Evolutionary conservation across 2,888 invertebrate species (phyloP).

Genomic region (Protophormia terraenovae): DNA sequence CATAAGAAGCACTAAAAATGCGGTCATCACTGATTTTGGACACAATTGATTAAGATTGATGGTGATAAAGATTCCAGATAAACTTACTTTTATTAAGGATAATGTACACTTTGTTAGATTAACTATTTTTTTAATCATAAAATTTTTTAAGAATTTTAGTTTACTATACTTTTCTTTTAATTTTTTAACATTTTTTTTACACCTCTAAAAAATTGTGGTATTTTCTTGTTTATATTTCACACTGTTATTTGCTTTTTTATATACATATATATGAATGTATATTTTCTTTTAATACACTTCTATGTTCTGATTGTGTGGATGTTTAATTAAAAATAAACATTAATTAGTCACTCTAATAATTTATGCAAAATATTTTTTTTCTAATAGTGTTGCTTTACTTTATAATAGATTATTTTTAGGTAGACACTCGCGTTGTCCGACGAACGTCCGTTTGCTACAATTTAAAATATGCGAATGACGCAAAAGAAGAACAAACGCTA

Average conservation of each 20-base stretch:
- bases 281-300: not conserved
- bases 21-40: constrained; percentile 55
- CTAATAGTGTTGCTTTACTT: not conserved
- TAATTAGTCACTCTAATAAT: constrained; percentile 47
- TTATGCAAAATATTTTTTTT: constrained; percentile 30
- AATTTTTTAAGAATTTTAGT: not conserved
- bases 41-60: not conserved
- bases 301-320: not conserved
- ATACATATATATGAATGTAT: no score
- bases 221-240: not conserved
- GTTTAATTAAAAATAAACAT: constrained; percentile 5
- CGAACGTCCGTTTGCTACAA: constrained; percentile 43
- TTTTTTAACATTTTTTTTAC: constrained; percentile 6
- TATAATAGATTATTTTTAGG: not conserved
- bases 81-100: constrained; percentile 45
- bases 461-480: constrained; percentile 57
- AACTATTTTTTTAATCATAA: not conserved
- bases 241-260: not conserved
- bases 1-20: constrained; percentile 62
- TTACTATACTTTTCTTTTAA: not conserved
- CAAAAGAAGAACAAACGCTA: constrained; percentile 27
- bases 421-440: constrained; percentile 1
- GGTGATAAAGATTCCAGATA: constrained; percentile 8
- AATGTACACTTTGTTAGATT: not conserved
- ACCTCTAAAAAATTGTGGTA: not conserved